phyloP scores from a whole-genome alignment of 2,797 vertebrate genomes.

The Pangasius djambal region DNA sequence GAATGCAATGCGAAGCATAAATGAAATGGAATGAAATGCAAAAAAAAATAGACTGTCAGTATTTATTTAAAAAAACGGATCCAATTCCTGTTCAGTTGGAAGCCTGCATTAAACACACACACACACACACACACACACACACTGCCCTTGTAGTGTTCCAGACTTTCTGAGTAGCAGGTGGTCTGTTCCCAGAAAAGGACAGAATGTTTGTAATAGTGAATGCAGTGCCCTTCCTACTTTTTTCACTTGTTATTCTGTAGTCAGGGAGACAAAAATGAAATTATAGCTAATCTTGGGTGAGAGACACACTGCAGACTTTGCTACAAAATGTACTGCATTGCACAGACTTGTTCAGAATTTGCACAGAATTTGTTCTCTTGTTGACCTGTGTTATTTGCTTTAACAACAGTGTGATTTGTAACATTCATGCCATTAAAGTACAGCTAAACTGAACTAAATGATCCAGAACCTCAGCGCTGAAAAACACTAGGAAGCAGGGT shows the following conservation, averaged over 20 bases:
- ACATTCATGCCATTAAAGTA: not conserved
- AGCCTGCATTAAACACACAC: not conserved
- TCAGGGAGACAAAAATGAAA: not conserved
- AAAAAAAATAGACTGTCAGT: not conserved
- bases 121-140: not conserved
- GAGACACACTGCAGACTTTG: not conserved
- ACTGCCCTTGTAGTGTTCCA: constrained; percentile 15
- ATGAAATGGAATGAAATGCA: not conserved
- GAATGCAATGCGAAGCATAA: not conserved
- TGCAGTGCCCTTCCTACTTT: not conserved
- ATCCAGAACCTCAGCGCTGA: not conserved
- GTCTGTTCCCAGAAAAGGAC: constrained; percentile 37
- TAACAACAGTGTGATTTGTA: not conserved
- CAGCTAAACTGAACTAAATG: not conserved
- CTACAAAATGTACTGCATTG: not conserved
- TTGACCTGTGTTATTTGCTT: not conserved
- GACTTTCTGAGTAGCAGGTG: constrained; percentile 26
- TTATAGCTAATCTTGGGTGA: not conserved
- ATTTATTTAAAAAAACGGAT: not conserved
- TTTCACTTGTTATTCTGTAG: not conserved
- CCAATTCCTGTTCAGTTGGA: not conserved
- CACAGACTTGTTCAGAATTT: not conserved
- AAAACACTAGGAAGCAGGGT: not conserved
- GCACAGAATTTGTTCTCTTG: not conserved
- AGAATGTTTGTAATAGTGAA: not conserved